phyloP scores from a whole-genome alignment of 2,113 vertebrate species.

The Bucco capensis region DNA sequence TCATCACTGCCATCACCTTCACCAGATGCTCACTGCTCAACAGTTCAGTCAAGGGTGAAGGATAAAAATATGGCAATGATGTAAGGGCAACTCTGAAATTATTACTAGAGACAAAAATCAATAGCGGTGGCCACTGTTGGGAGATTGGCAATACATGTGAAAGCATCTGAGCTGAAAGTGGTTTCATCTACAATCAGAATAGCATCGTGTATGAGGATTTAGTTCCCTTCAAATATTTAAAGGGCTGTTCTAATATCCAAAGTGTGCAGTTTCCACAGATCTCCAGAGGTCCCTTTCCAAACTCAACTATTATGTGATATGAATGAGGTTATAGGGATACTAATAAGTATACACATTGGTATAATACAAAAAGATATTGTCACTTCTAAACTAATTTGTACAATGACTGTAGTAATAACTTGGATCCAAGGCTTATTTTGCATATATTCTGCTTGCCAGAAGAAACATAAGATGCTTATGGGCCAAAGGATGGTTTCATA shows the following conservation, averaged over 20 bases:
- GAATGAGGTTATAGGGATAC: neutral
- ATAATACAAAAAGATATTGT: neutral
- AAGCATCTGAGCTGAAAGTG: neutral
- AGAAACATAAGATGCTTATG: neutral
- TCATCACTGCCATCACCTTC: neutral
- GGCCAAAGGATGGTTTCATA: neutral
- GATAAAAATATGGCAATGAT: neutral
- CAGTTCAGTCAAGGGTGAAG: neutral
- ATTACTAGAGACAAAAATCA: neutral
- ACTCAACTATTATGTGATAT: neutral
- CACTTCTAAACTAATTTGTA: neutral
- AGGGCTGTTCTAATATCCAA: neutral
- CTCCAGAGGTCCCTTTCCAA: neutral
- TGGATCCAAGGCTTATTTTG: neutral
- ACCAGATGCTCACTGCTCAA: neutral
- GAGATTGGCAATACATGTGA: neutral
- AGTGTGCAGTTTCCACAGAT: neutral
- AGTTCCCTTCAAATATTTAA: neutral
- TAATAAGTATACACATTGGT: neutral
- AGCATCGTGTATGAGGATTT: rapidly evolving
- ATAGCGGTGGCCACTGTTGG: neutral
- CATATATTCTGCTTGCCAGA: neutral
- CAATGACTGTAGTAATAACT: neutral
- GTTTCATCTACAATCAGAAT: neutral
- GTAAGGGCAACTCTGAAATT: neutral